Conservation (phyloP, 1,140 invertebrate species). For the Papilio glaucus region DNA sequence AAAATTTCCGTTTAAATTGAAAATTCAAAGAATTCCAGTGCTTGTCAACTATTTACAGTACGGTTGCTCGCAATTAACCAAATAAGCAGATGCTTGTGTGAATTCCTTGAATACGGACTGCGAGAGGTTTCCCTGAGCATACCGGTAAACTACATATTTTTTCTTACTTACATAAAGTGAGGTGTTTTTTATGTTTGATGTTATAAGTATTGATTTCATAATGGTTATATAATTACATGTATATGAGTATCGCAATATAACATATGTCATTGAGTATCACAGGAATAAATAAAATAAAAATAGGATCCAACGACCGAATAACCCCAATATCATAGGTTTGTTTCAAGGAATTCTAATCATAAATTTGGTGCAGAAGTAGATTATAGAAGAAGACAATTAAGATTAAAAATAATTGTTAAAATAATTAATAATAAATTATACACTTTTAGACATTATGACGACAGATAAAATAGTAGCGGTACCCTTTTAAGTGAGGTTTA, state of each 20-base stretch:
- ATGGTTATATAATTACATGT: not conserved
- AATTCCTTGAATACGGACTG: constrained; percentile 15
- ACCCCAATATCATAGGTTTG: too few relatives aligned
- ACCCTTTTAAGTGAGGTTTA: too few relatives aligned
- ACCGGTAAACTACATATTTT: constrained; percentile 15
- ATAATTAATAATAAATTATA: too few relatives aligned
- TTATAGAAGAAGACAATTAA: too few relatives aligned
- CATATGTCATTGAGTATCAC: not conserved
- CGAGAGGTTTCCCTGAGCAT: not conserved
- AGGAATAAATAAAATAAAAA: too few relatives aligned
- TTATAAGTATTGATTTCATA: constrained; percentile 1
- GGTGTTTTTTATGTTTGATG: not conserved
- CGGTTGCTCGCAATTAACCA: constrained; percentile 10
- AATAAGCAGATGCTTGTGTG: constrained; percentile 13
- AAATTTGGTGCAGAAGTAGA: too few relatives aligned
- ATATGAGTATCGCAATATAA: too few relatives aligned
- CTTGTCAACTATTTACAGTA: not conserved
- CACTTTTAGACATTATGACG: too few relatives aligned
- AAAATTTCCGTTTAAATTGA: constrained; percentile 19
- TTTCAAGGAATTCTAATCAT: too few relatives aligned
- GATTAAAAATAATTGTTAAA: too few relatives aligned
- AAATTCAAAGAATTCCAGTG: not conserved
- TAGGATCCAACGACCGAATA: too few relatives aligned
- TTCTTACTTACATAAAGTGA: not conserved
- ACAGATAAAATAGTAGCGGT: too few relatives aligned